Evolutionary conservation across 2,113 vertebrate species (phyloP).

Genomic region (Bubalus kerabau): DNA sequence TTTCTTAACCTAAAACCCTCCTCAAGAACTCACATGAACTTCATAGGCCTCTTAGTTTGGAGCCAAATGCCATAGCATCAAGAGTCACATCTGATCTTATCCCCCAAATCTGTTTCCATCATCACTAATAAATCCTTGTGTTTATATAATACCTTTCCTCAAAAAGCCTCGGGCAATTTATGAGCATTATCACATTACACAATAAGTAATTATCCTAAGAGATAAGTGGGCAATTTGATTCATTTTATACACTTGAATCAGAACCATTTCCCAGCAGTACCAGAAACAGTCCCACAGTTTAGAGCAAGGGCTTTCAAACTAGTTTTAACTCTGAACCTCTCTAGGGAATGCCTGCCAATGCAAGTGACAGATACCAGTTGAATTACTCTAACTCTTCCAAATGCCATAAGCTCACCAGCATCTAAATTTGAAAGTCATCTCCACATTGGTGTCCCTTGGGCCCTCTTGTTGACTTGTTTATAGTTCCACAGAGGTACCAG

Average conservation of each 20-base stretch:
- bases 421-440: neutral
- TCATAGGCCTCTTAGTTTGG: neutral
- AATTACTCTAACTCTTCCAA: neutral
- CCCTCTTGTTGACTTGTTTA: neutral
- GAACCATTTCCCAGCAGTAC: constrained; percentile 1
- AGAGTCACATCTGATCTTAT: neutral
- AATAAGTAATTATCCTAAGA: constrained; percentile 45
- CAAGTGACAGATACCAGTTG: neutral
- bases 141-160: constrained; percentile 19
- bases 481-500: neutral
- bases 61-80: neutral
- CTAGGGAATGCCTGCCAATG: neutral
- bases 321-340: neutral
- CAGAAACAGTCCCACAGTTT: neutral
- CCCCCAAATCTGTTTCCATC: neutral
- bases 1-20: neutral
- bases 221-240: constrained; percentile 42
- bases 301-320: neutral
- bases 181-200: constrained; percentile 25
- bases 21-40: neutral
- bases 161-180: neutral
- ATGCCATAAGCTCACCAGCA: neutral
- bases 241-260: constrained; percentile 39
- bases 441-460: neutral
- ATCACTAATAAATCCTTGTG: neutral